Conservation (phyloP, 2,797 vertebrate species). For the Clarias pachynema region DNA sequence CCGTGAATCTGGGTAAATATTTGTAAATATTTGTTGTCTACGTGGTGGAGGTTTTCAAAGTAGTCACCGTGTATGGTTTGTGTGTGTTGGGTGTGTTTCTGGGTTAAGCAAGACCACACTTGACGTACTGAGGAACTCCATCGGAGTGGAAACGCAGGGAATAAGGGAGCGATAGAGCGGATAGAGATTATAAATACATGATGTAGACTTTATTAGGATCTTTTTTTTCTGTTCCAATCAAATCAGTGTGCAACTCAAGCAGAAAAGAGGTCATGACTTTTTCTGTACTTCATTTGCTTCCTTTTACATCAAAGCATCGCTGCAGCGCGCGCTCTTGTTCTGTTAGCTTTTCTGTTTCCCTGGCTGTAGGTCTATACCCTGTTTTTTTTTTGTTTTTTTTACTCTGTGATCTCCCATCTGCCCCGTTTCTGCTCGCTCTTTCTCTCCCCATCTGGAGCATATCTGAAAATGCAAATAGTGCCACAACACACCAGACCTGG, state of each 20-base stretch:
- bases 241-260: slow-evolving; percentile 39
- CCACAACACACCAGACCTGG: slow-evolving; percentile 55
- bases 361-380: slow-evolving; percentile 21
- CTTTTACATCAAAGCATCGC: slow-evolving; percentile 47
- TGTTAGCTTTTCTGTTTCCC: slow-evolving; percentile 16
- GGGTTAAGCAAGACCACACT: slow-evolving; percentile 64
- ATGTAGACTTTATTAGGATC: slow-evolving; percentile 20
- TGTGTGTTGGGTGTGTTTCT: slow-evolving; percentile 59
- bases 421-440: slow-evolving; percentile 40
- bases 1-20: slow-evolving; percentile 66
- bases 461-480: slow-evolving; percentile 57
- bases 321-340: slow-evolving; percentile 30
- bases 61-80: slow-evolving; percentile 65
- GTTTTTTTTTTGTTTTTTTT: neutral
- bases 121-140: slow-evolving; percentile 63
- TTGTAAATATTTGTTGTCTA: slow-evolving; percentile 69
- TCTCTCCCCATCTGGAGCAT: slow-evolving; percentile 65
- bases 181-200: neutral
- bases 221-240: slow-evolving; percentile 40
- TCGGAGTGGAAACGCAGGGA: slow-evolving; percentile 52
- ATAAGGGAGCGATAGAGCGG: slow-evolving; percentile 21
- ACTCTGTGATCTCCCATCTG: slow-evolving; percentile 29
- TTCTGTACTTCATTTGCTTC: slow-evolving; percentile 27
- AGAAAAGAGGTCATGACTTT: slow-evolving; percentile 35
- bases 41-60: slow-evolving; percentile 53